Evolutionary conservation across 2,888 invertebrate species (phyloP).

Genomic region (Phortica magna): DNA sequence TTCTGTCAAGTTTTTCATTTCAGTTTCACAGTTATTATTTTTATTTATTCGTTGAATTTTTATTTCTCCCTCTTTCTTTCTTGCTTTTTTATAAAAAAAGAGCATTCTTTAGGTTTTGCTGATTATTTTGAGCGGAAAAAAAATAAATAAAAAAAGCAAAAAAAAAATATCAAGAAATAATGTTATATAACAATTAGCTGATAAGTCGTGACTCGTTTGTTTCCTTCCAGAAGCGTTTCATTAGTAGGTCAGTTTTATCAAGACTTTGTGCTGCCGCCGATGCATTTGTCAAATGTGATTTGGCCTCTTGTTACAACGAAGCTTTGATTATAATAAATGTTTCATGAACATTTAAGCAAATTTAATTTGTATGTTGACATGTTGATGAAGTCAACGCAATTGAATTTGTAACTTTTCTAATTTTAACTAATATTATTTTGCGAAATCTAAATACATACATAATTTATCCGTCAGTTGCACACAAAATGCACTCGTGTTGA

Average conservation of each 20-base stretch:
- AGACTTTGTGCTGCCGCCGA: background rate
- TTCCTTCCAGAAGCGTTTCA: background rate
- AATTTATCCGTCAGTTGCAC: background rate
- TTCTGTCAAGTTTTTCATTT: background rate
- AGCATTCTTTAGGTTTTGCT: background rate
- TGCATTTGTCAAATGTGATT: too few relatives aligned
- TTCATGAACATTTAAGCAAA: background rate
- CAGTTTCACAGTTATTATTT: background rate
- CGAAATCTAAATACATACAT: background rate
- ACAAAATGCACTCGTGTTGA: conserved; percentile 3
- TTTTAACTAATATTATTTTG: background rate
- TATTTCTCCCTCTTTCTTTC: background rate
- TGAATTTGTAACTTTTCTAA: background rate
- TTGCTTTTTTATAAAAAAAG: background rate
- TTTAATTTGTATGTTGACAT: background rate
- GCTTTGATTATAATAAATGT: background rate
- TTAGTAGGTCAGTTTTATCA: background rate
- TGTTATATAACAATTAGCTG: conserved; percentile 13
- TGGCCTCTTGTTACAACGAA: background rate
- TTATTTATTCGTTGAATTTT: background rate
- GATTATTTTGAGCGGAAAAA: background rate
- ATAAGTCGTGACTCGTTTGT: background rate
- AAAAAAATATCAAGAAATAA: background rate
- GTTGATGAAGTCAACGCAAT: background rate
- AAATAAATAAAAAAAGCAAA: conserved; percentile 1